Base-by-base conservation (phyloP, 2,797 vertebrate species). In the Spinus olivaceus region DNA sequence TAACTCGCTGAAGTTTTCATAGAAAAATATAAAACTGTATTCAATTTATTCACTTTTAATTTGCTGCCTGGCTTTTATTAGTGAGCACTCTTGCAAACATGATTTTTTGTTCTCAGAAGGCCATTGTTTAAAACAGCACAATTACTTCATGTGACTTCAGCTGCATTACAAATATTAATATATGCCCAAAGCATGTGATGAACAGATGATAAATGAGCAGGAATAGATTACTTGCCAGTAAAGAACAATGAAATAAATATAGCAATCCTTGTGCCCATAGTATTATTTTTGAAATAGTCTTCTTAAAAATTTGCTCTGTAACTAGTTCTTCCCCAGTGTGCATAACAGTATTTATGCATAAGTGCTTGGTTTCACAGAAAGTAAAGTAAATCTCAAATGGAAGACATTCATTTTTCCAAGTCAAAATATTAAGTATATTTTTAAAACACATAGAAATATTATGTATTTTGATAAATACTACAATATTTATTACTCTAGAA, bases 141-240 rank as follows among this genome's bases (percentile, higher is more conserved):
- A 73, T 95, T 91, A 50, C 56, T 89, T 91, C 72, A 61, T 91
- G 35, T 84, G 78, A 92, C 59, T 91, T 90, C 33, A 73, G 23
- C 42, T 90, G 44, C 69, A 49, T 71, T 87, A 51, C 37, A 82
- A 53, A 77, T 87, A 88, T 53, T 86, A 86, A 88, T 86, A 28
- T 82, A 35, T 46, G 44, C 33, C 61, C 7, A 17, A 56, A 65
- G 27, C 44, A 85, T 73, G 66, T 78, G 74, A 92, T 89, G 76
- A 92, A 33, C 27, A 73, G 44, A 79, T 80, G 69, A 90, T 88
- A 74, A 87, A 90, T 70, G 37, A 78, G 39, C 35, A 81, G 50
- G 24, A 89, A 56, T 47, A 66, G 37, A 69, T 91, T 90, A 82
- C 49, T 85, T 95, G 59, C 47, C 78, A 96, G 21, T 80, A 51